Conservation (phyloP, 2,113 vertebrate species). For the Todiramphus chloris region DNA sequence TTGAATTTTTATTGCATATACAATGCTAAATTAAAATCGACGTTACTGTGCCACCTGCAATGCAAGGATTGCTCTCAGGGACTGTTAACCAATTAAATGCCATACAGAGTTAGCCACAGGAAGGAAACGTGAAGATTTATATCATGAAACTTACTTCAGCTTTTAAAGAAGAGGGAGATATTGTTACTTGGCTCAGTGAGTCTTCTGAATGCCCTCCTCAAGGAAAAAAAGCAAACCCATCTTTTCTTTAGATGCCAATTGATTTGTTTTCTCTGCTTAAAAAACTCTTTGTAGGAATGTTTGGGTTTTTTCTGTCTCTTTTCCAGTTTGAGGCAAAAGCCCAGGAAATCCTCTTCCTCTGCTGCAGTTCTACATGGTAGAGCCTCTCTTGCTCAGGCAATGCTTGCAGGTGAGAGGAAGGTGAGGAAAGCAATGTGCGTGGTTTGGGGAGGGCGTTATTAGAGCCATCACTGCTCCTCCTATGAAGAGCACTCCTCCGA, state of each 20-base stretch:
- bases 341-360: background rate
- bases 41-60: conserved; percentile 19
- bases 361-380: rapidly evolving
- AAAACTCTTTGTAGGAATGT: background rate
- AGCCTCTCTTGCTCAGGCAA: background rate
- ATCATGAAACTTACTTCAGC: background rate
- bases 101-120: background rate
- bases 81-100: background rate
- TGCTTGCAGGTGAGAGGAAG: background rate
- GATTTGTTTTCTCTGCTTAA: background rate
- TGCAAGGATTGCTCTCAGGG: background rate
- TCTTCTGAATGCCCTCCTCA: background rate
- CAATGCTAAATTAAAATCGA: conserved; percentile 14
- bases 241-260: background rate
- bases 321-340: background rate
- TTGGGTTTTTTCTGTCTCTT: background rate
- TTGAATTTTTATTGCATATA: conserved; percentile 14
- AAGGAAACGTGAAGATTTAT: background rate
- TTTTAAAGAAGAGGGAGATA: background rate
- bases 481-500: background rate
- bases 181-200: background rate
- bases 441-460: background rate
- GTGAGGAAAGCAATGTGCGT: background rate
- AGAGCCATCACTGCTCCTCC: background rate
- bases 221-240: background rate